These are phyloP conservation scores for Irena cyanogastra DNA, from an alignment of 2,113 vertebrate species.

Conservation along the genomic window DNA sequence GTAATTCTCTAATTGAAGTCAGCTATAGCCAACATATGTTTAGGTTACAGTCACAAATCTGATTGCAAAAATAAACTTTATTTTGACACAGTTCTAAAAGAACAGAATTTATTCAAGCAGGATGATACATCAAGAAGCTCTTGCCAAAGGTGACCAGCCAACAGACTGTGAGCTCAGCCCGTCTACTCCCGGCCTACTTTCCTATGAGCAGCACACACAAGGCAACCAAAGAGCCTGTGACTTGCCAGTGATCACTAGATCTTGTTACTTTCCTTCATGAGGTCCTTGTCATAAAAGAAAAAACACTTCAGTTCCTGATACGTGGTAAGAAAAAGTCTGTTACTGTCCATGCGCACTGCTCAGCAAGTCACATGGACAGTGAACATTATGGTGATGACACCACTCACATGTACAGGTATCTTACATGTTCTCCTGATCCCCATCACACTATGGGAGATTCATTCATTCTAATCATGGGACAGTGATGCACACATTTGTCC, in stretches of 20 bases:
- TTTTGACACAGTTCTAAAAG: neutral
- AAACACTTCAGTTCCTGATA: neutral
- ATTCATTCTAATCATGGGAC: neutral
- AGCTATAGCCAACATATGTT: neutral
- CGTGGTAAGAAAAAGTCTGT: neutral
- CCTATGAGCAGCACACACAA: neutral
- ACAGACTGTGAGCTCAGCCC: neutral
- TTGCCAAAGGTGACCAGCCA: neutral
- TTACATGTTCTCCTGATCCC: neutral
- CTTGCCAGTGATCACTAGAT: neutral
- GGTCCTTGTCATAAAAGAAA: neutral
- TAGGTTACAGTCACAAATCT: neutral
- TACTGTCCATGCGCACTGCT: neutral
- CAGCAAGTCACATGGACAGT: neutral
- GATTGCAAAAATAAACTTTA: neutral
- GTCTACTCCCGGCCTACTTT: neutral
- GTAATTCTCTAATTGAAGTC: neutral
- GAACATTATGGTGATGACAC: neutral
- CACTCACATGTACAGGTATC: neutral
- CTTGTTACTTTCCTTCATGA: neutral
- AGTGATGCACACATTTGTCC: neutral
- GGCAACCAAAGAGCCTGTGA: neutral
- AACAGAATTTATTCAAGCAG: neutral
- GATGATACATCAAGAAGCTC: neutral
- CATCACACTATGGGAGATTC: rapidly evolving